A percentile compares a stretch with the other conserved stretches of the same genome.
Conservation (phyloP, 2,888 invertebrate genomes). For the Pristionchus mayeri region DNA sequence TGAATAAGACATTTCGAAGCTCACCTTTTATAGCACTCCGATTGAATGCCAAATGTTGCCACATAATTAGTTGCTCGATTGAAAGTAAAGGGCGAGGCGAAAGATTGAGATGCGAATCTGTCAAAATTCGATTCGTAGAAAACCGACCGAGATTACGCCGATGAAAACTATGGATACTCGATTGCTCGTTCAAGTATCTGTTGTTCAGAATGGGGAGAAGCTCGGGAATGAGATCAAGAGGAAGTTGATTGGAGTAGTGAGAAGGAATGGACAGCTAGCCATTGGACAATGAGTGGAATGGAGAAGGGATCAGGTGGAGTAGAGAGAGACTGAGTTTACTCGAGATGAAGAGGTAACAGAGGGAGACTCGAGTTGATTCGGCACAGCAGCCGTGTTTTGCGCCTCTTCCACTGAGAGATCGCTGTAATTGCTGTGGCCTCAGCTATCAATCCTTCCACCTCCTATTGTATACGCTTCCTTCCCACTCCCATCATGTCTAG, state of each 20-base stretch:
- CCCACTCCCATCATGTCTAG: not conserved
- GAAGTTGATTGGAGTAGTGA: not conserved
- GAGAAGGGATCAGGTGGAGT: conserved; percentile 17
- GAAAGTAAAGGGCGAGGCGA: not conserved
- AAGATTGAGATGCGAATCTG: not conserved
- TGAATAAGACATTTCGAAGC: not conserved
- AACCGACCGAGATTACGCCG: too few species aligned
- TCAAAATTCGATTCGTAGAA: not conserved
- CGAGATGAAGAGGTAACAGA: conserved; percentile 14
- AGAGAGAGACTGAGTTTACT: conserved; percentile 21
- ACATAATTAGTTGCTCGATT: conserved; percentile 19
- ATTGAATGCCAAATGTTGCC: conserved; percentile 5
- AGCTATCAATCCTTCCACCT: not conserved
- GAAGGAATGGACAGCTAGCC: not conserved
- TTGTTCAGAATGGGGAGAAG: too few species aligned
- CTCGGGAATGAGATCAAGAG: too few species aligned
- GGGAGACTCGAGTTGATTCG: conserved; percentile 28
- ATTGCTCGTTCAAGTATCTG: too few species aligned
- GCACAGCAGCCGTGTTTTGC: conserved; percentile 35
- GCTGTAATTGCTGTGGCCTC: conserved; percentile 19
- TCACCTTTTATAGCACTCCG: not conserved
- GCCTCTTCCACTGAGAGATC: conserved; percentile 9
- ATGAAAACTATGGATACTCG: too few species aligned
- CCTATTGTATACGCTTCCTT: not conserved
- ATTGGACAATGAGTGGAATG: not conserved